Percentiles rank a stretch among this genome's conserved stretches.
Evolutionary conservation across 2,888 invertebrate genomes (phyloP).

Genomic region (Noctua comes): DNA sequence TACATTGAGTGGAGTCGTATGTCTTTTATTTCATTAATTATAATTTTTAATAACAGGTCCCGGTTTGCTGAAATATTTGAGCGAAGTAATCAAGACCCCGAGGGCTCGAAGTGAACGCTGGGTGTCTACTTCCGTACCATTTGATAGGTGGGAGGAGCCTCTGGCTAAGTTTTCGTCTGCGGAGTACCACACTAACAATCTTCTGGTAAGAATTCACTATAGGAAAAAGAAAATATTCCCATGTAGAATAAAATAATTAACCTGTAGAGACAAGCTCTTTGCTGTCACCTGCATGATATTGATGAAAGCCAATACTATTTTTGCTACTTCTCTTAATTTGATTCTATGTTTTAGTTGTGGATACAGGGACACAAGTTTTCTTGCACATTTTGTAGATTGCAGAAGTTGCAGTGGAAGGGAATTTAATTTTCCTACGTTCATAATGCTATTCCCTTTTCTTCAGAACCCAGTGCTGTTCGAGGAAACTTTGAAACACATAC

Average conservation of each 20-base stretch:
- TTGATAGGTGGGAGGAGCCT: constrained; percentile 69
- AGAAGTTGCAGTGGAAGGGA: background rate
- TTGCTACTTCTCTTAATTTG: too few relatives aligned
- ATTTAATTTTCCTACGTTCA: background rate
- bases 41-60: constrained; percentile 70
- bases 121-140: constrained; percentile 95
- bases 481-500: constrained; percentile 94
- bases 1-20: constrained; percentile 67
- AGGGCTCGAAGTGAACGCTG: constrained; percentile 93
- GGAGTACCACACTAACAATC: constrained; percentile 61
- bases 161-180: constrained; percentile 56
- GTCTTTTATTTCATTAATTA: background rate
- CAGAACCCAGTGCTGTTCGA: constrained; percentile 93
- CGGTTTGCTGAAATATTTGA: constrained; percentile 89
- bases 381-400: background rate
- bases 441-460: too few relatives aligned
- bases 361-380: too few relatives aligned
- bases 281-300: too few relatives aligned
- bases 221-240: too few relatives aligned
- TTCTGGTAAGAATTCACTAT: constrained; percentile 47
- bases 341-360: too few relatives aligned
- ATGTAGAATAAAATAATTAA: too few relatives aligned
- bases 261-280: too few relatives aligned
- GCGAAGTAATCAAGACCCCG: constrained; percentile 91
- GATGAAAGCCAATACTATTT: too few relatives aligned